These are phyloP conservation scores for Girardinichthys multiradiatus DNA, from an alignment of 2,113 vertebrate species.

Conservation along the genomic window DNA sequence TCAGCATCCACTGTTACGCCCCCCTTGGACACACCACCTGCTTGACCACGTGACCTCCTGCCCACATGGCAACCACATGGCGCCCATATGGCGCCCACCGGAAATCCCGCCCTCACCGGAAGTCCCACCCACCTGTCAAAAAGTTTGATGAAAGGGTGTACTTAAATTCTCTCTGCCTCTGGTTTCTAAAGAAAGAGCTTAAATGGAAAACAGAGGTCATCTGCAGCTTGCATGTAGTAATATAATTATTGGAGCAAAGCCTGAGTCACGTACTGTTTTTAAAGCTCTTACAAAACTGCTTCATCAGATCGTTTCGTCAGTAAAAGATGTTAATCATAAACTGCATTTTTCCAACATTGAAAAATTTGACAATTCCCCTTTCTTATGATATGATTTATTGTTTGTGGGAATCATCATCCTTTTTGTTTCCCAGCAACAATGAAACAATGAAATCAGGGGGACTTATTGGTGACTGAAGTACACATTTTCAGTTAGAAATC, in stretches of 20 bases:
- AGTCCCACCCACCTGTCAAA: too few relatives aligned
- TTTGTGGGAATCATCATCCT: neutral
- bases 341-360: constrained; percentile 22
- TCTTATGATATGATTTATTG: constrained; percentile 18
- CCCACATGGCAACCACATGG: too few relatives aligned
- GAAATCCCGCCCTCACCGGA: too few relatives aligned
- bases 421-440: constrained; percentile 42
- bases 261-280: constrained; percentile 12
- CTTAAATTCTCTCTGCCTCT: too few relatives aligned
- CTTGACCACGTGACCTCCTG: too few relatives aligned
- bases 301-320: constrained; percentile 2
- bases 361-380: constrained; percentile 19
- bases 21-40: too few relatives aligned
- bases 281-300: neutral
- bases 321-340: constrained; percentile 14
- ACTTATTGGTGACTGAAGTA: neutral
- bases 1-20: too few relatives aligned
- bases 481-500: neutral
- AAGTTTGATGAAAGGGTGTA: too few relatives aligned
- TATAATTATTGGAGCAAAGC: constrained; percentile 9
- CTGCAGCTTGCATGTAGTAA: constrained; percentile 17
- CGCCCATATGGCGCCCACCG: too few relatives aligned
- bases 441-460: neutral
- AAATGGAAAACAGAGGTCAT: constrained; percentile 31
- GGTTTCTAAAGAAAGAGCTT: neutral